These are phyloP conservation scores for Tetraodon nigroviridis DNA, from an alignment of 2,113 vertebrate genomes.

Conservation along the genomic window DNA sequence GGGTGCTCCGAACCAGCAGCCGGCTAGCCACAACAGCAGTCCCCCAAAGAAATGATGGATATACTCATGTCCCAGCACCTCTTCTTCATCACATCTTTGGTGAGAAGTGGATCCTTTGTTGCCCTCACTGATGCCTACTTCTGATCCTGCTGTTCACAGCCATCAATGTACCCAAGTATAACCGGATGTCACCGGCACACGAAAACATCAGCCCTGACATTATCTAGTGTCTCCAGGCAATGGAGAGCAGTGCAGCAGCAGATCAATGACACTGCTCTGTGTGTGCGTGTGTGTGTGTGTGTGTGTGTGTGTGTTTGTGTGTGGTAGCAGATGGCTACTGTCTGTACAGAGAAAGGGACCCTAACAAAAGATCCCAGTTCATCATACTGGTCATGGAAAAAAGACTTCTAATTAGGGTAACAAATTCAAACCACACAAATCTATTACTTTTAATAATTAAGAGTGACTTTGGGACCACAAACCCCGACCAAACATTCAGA, in stretches of 20 bases:
- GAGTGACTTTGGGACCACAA: constrained; percentile 46
- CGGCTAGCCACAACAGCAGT: constrained; percentile 13
- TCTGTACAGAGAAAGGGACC: constrained; percentile 1
- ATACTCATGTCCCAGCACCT: too few relatives aligned
- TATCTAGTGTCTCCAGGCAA: constrained; percentile 45
- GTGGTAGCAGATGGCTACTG: constrained; percentile 16
- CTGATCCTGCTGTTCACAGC: constrained; percentile 14
- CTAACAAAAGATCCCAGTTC: background rate
- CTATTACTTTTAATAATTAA: constrained; percentile 45
- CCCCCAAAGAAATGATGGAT: background rate
- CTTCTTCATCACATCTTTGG: too few relatives aligned
- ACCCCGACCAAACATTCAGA: constrained; percentile 38
- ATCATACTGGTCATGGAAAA: background rate
- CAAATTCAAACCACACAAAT: background rate
- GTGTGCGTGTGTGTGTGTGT: constrained; percentile 17
- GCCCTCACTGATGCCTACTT: background rate
- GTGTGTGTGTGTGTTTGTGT: constrained; percentile 1
- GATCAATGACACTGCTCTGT: constrained; percentile 35
- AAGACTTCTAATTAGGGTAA: background rate
- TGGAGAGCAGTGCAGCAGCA: constrained; percentile 28
- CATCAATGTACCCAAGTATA: constrained; percentile 33
- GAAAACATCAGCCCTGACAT: constrained; percentile 37
- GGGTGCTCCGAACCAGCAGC: constrained; percentile 8
- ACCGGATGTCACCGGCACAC: constrained; percentile 46
- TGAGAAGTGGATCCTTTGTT: too few relatives aligned